Conservation (phyloP, 2,113 vertebrate species). For the Sylvia atricapilla region DNA sequence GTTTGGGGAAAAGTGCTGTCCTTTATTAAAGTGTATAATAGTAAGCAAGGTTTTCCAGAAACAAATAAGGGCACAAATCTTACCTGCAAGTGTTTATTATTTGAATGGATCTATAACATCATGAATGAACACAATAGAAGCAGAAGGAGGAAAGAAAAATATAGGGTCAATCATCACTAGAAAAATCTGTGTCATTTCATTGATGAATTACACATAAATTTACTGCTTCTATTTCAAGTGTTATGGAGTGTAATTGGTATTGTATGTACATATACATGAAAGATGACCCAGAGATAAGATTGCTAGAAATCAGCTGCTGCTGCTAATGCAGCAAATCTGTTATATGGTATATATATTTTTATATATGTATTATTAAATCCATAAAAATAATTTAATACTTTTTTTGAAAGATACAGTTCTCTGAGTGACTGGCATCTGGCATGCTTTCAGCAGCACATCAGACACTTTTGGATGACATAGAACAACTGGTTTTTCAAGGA, state of each 20-base stretch:
- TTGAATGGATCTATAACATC: conserved; percentile 56
- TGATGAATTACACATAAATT: conserved; percentile 35
- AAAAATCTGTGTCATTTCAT: conserved; percentile 21
- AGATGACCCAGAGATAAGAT: not conserved
- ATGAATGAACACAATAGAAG: conserved; percentile 47
- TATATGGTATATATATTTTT: not conserved
- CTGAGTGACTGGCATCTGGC: conserved; percentile 59
- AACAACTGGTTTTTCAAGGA: conserved; percentile 10
- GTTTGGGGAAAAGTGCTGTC: not conserved
- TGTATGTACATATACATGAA: conserved; percentile 41
- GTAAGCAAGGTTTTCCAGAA: not conserved
- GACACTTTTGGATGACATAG: conserved; percentile 32
- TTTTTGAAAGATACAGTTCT: conserved; percentile 33
- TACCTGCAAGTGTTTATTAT: conserved; percentile 53
- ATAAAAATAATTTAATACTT: conserved; percentile 23
- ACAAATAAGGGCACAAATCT: conserved; percentile 34
- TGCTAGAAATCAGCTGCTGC: conserved; percentile 10
- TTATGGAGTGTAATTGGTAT: conserved; percentile 28
- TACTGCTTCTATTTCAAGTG: conserved; percentile 33
- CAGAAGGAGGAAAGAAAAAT: conserved; percentile 34
- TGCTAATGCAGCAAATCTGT: not conserved
- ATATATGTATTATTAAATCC: conserved; percentile 56
- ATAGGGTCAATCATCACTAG: conserved; percentile 29
- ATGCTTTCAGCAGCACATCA: conserved; percentile 16
- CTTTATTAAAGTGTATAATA: not conserved